Conservation (phyloP, 2,113 vertebrate species). For the Prochilodus magdalenae region DNA sequence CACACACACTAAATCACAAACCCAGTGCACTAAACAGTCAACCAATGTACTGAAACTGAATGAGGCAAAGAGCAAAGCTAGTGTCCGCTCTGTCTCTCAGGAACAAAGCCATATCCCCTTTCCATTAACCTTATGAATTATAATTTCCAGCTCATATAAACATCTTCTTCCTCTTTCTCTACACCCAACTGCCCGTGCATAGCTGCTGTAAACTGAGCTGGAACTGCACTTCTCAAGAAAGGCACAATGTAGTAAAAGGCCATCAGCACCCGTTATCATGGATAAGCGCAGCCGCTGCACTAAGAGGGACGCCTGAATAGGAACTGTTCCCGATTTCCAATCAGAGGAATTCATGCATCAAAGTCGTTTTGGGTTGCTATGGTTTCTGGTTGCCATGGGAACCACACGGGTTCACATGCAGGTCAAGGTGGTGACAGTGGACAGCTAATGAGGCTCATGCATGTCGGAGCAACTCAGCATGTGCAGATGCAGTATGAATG, state of each 20-base stretch:
- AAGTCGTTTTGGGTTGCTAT: conserved; percentile 21
- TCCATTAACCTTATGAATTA: conserved; percentile 4
- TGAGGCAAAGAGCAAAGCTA: conserved; percentile 34
- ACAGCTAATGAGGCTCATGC: conserved; percentile 32
- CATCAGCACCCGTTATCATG: conserved; percentile 44
- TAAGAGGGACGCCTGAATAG: conserved; percentile 17
- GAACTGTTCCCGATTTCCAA: not conserved
- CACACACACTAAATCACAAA: conserved; percentile 42
- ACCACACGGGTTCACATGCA: conserved; percentile 59
- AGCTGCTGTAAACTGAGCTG: conserved; percentile 21
- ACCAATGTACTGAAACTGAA: conserved; percentile 29
- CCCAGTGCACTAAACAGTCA: conserved; percentile 25
- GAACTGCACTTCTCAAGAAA: conserved; percentile 59
- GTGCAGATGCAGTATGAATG: conserved; percentile 38
- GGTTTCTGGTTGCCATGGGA: conserved; percentile 45
- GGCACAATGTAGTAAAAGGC: conserved; percentile 71
- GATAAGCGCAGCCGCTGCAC: conserved; percentile 15
- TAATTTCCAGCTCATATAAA: conserved; percentile 7
- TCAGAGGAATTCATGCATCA: not conserved
- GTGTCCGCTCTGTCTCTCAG: conserved; percentile 45
- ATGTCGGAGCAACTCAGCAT: conserved; percentile 28
- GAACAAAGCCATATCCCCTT: conserved; percentile 48
- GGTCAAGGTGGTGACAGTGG: conserved; percentile 55
- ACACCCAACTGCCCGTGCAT: not conserved
- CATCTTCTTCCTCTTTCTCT: not conserved